phyloP scores from a whole-genome alignment of 2,797 vertebrate species.

The Phrynocephalus guinanensis region DNA sequence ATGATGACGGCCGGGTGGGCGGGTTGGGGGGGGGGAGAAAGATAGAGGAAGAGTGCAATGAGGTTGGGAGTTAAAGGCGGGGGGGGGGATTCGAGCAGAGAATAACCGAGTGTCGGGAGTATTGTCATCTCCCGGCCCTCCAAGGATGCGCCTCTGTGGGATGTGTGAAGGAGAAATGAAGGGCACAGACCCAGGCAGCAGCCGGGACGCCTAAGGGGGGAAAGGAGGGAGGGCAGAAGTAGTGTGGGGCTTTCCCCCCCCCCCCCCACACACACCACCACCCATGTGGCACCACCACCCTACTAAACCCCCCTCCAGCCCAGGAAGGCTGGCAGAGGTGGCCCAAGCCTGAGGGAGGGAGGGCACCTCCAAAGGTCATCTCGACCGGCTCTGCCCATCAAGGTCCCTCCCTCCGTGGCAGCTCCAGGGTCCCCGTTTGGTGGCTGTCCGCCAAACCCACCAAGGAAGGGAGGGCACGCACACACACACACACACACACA shows the following conservation, averaged over 20 bases:
- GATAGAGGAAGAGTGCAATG: no score
- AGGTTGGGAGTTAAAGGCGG: no score
- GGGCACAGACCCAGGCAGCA: not conserved
- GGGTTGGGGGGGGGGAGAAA: not conserved
- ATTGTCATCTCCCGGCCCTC: not conserved
- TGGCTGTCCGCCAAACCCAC: no score
- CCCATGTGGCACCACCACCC: no score
- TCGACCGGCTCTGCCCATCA: not conserved
- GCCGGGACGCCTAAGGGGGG: fast-evolving
- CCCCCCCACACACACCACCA: no score
- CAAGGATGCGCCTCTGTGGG: not conserved
- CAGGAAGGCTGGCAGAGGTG: no score
- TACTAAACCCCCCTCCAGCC: not conserved
- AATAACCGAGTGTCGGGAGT: not conserved
- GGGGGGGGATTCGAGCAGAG: not conserved
- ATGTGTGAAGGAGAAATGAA: constrained; percentile 28
- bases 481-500: no score
- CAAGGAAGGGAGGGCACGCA: no score
- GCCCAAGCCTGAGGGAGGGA: not conserved
- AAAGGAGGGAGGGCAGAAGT: fast-evolving
- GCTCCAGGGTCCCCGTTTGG: not conserved
- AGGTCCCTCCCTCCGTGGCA: no score
- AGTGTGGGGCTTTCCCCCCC: not conserved
- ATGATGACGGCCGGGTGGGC: not conserved
- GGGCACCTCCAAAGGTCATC: not conserved